A percentile compares a stretch with the other conserved stretches of the same genome.
phyloP scores from a whole-genome alignment of 2,888 invertebrate genomes.

The Phaonia tiefii region DNA sequence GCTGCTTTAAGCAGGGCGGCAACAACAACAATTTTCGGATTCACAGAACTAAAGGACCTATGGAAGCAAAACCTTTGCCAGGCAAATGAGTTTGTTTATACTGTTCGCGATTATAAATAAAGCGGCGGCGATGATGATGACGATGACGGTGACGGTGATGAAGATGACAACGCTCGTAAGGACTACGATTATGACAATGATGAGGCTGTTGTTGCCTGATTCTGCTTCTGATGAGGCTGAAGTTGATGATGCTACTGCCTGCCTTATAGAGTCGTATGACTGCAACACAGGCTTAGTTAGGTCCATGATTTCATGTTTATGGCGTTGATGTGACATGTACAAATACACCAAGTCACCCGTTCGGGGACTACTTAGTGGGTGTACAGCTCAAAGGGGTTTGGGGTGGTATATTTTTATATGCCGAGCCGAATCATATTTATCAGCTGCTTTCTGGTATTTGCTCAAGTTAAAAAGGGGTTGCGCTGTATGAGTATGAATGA shows the following conservation, averaged over 20 bases:
- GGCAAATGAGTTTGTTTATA: constrained; percentile 24
- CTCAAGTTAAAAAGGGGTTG: constrained; percentile 62
- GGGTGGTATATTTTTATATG: no score
- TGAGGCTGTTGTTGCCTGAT: constrained; percentile 15
- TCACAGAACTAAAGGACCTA: constrained; percentile 10
- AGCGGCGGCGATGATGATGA: constrained; percentile 21
- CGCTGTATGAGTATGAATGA: constrained; percentile 43
- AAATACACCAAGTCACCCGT: neutral
- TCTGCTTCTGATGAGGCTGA: constrained; percentile 29
- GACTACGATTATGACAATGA: constrained; percentile 17
- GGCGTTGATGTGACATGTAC: constrained; percentile 65
- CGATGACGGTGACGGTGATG: constrained; percentile 38
- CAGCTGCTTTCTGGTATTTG: constrained; percentile 49
- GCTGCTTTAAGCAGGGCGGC: constrained; percentile 46
- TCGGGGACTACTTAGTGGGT: neutral
- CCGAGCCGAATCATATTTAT: constrained; percentile 39
- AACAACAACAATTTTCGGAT: constrained; percentile 32
- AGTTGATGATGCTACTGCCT: constrained; percentile 26
- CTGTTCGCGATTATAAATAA: constrained; percentile 45
- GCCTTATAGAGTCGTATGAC: constrained; percentile 3
- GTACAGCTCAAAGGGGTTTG: neutral
- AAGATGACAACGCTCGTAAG: constrained; percentile 50
- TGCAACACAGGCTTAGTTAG: constrained; percentile 60
- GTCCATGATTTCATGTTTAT: constrained; percentile 60
- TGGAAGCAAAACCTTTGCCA: constrained; percentile 27